Percentiles rank a stretch among this genome's conserved stretches.
These are phyloP conservation scores for Neodiprion virginianus DNA, from an alignment of 1,140 invertebrate genomes.

Conservation along the genomic window DNA sequence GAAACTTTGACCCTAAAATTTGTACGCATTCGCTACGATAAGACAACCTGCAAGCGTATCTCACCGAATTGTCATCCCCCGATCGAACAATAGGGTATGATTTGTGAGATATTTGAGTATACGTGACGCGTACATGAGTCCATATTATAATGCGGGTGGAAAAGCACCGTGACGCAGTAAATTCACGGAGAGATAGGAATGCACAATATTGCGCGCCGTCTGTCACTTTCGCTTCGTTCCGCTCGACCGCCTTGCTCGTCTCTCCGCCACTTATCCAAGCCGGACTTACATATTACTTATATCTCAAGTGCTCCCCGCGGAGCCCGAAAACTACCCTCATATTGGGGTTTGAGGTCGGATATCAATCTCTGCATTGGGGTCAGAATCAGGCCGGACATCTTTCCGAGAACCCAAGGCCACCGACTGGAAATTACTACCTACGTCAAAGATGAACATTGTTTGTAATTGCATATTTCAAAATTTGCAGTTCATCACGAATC, in stretches of 20 bases:
- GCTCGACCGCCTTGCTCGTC: slow-evolving; percentile 28
- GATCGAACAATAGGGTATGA: not conserved
- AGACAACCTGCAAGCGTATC: not conserved
- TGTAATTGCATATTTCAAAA: too few species aligned
- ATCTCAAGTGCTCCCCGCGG: not conserved
- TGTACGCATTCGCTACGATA: too few species aligned
- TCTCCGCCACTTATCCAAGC: not conserved
- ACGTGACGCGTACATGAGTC: not conserved
- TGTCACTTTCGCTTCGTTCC: slow-evolving; percentile 48
- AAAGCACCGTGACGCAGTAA: slow-evolving; percentile 28
- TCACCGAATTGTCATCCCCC: not conserved
- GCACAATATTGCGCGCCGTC: slow-evolving; percentile 48
- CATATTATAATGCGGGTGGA: not conserved
- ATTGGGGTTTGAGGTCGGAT: slow-evolving; percentile 52
- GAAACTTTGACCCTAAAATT: too few species aligned
- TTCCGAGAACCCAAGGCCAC: not conserved
- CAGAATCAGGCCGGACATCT: not conserved
- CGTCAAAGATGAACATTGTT: too few species aligned
- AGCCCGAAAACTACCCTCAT: slow-evolving; percentile 38
- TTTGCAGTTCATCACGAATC: too few species aligned
- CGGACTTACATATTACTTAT: slow-evolving; percentile 2
- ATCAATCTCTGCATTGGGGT: slow-evolving; percentile 49
- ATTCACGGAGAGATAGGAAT: slow-evolving; percentile 48
- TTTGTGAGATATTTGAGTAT: not conserved
- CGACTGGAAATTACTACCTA: too few species aligned